Evolutionary conservation across 2,888 invertebrate genomes (phyloP), one percentile per base, ranked within the genome.

Genomic region (Iselma pallidipennis): DNA sequence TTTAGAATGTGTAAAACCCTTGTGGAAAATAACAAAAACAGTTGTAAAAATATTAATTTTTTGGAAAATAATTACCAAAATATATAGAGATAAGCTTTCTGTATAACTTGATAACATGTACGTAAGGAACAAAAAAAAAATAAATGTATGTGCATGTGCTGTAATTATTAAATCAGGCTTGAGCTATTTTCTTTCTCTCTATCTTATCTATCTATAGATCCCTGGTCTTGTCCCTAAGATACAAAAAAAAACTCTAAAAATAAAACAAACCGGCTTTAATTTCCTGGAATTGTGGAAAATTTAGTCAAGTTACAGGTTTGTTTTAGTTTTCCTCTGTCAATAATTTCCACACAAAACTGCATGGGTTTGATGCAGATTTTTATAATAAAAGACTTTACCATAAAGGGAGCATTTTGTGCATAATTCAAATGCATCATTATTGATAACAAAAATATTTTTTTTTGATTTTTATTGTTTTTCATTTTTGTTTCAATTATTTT

Each of bases 101-200:
- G 80, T 81, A 81, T 74, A 74, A 60, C 31, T 31, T 58, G 59
- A 69, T 63, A 68, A 78, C 76, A 81, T 79, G 78, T 82, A 80
- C 77, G 78, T 37, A 37, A 37, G 37, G 16, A 14, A 37, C 16
- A 37, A 16, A 26, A 14, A 37, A 14, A 76, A 76, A 80, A 80
- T 82, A 80, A 80, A 80, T 82, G 81, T 82, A 77, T 80, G 81
- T 82, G 82, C 82, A 82, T 82, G 82, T 81, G 80, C 80, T 80
- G 77, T 79, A 80, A 75, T 73, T 77, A 78, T 79, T 79, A 78
- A 76, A 71, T 63, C 58, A 68, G 71, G 71, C 74, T 74, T 66
- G 62, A 66, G 66, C 66, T 63, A 67, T 61, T 66, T 63, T 65
- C 37, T 66, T 63, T 59, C 29, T 57, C 55, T 59, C 59, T 67